Base-by-base conservation (phyloP, 1,140 invertebrate genomes). In the Coboldia fuscipes region DNA sequence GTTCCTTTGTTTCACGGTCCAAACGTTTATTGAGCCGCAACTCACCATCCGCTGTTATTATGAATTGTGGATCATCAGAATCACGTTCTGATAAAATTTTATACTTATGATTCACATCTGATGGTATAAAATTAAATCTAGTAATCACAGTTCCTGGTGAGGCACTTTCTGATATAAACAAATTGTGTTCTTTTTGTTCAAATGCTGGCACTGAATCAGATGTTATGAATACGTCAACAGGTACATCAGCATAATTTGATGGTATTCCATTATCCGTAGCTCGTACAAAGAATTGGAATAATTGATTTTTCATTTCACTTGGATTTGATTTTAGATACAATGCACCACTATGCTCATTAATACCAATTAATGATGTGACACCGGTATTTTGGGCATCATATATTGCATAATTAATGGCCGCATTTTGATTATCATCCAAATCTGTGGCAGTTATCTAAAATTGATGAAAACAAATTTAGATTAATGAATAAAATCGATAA, bases 281-380 rank as follows among this genome's bases (percentile, higher is more conserved):
- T 34, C 80, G 68, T 18, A 93, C 72, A 59, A 92, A 93, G 45
- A 92, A 75, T 59, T 90, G 83, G 50, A 82, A 79, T 9, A 77
- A 63, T 58, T 82, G 66, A 43, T 57, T 61, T 62, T 70, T 69
- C 54, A 63, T 66, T 3, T 56, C 48, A 20, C 65, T 48, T 4
- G 65, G 64, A 44, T 61, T 62, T 43, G 70, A 66, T 15, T 62
- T 55, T 21, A 80, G 50, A 35, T 62, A 66, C 12, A 86, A 57
- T 31, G 70, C 64, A 7, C 80, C 80, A n/a, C 67, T 73, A 28
- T 63, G 61, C 20, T 64, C 54, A 42, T 81, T 71, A 2, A 83
- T 66, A 17, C 62, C 60, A 47, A 83, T 72, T 10, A 75, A 45
- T 12, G 72, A 62, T 34, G 63, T 63, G 2, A 69, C 58, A 34